Percentiles rank a stretch among this genome's conserved stretches.
These are phyloP conservation scores for Ceratoteleas bidentatus DNA, from an alignment of 1,140 invertebrate genomes.

Conservation along the genomic window DNA sequence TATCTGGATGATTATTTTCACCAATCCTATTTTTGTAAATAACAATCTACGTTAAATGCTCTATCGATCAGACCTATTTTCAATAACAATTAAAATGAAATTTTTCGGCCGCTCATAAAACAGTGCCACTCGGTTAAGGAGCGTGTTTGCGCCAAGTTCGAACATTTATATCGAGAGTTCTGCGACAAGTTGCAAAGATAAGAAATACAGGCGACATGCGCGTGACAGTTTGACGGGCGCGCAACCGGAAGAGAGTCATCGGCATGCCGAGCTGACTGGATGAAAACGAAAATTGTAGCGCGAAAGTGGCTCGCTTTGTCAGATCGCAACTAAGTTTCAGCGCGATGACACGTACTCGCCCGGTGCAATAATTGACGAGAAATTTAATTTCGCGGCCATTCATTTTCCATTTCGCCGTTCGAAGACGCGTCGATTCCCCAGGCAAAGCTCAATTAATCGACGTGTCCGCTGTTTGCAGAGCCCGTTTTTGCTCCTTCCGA, in stretches of 20 bases:
- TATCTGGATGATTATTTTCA: too few relatives aligned
- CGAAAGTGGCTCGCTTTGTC: conserved; percentile 38
- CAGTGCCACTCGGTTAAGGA: too few relatives aligned
- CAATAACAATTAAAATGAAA: too few relatives aligned
- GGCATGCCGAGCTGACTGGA: conserved; percentile 36
- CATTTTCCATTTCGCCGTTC: conserved; percentile 27
- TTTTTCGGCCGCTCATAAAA: too few relatives aligned
- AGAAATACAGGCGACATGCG: too few relatives aligned
- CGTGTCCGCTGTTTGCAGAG: too few relatives aligned
- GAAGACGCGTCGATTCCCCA: not conserved
- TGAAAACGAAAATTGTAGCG: conserved; percentile 45
- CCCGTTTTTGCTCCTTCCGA: too few relatives aligned
- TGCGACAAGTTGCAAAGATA: too few relatives aligned
- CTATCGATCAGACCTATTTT: too few relatives aligned
- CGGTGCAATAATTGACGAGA: conserved; percentile 33
- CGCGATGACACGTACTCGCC: conserved; percentile 26
- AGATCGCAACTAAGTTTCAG: conserved; percentile 36
- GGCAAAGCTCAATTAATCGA: conserved; percentile 36
- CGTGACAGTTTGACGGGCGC: conserved; percentile 1
- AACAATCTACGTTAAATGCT: too few relatives aligned
- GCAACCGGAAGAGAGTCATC: conserved; percentile 6
- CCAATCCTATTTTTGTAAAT: too few relatives aligned
- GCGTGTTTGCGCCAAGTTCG: too few relatives aligned
- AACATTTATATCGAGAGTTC: not conserved
- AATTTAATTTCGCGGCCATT: conserved; percentile 39